Base-by-base conservation (phyloP, 92 coral and sea anemone genomes). In the Palythoa grandis region DNA sequence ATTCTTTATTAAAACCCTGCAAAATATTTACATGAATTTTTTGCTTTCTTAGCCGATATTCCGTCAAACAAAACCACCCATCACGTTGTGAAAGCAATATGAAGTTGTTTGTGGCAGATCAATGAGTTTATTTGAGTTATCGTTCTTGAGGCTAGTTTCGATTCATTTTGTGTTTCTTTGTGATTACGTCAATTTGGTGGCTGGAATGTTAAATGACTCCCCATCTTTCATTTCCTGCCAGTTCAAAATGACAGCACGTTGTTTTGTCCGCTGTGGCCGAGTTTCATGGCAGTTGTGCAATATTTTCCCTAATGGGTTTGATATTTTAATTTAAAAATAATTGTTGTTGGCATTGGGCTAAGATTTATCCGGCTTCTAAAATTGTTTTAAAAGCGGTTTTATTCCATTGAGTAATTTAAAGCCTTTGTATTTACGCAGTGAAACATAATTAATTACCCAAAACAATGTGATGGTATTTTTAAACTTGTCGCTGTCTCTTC, bases 391-490 rank as follows among this genome's bases (percentile, higher is more conserved):
- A 35, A 17, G 67, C 52, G 22, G 16, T 52, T 76, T 76, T 76
- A 65, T 54, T 53, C 25, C 7, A 61, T 5, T 25, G 5, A 35
- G 63, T 67, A 47, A 80, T n/a, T 63, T 43, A 63, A n/a, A 80
- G 24, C 85, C 85, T 43, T 16, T 80, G 56, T 80, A 35, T 80
- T 80, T 65, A 47, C 56, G 20, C 66, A 80, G 23, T 80, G 85
- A 65, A 65, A 80, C 65, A 48, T 20, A 24, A 50, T 11, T 67
- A 80, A 43, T 80, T 80, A 15, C 54, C 66, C 29, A 52, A 80
- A 37, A 38, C 72, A 37, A 29, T 65, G 74, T 48, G 60, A 19
- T 9, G 84, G 37, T 79, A 12, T 65, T 23, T 43, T 63, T 63
- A 57, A 35, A 60, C n/a, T 76, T 50, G 79, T 19, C 52, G 77